Base-by-base conservation (phyloP, 2,797 vertebrate species). In the Xenentodon cancila region DNA sequence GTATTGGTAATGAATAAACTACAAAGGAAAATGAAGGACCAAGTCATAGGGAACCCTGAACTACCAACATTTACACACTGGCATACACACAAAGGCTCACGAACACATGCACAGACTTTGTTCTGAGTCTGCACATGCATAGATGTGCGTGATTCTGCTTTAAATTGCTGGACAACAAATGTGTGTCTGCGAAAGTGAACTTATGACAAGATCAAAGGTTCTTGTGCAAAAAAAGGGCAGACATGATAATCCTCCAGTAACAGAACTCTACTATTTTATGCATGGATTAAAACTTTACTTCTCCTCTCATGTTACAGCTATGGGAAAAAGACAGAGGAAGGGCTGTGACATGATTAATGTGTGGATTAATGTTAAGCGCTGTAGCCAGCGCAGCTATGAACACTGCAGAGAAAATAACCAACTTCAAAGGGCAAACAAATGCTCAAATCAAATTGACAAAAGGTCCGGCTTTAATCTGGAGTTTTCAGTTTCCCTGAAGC, bases 321-420 rank as follows among this genome's bases (percentile, higher is more conserved):
- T 47, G 4, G 68, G 64, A 77, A 67, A 70, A 25, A 68, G 40
- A 73, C 55, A 67, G 49, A 73, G 61, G 75, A 59, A 75, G 72
- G 75, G 67, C 50, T 68, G 50, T 13, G 34, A 37, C 34, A 37
- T 79, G 77, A 73, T 84, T 77, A 79, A 85, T 88, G 73, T 77
- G 62, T 80, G 83, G 83, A 89, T 86, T 87, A 71, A 69, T 84
- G 82, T 84, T 68, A 82, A 84, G 69, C 71, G 68, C 18, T 79
- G 67, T 64, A 43, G 53, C 64, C 53, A 54, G 18, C 17, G 58
- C 74, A 69, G 79, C 81, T 71, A 70, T 53, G 77, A 75, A 84
- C 17, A 9, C 63, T 68, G 62, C 64, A 42, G 52, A 66, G 64
- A 81, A 60, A 80, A 86, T 86, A 84, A 81, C 67, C 30, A 68